Evolutionary conservation across 1,140 invertebrate genomes (phyloP), one percentile per base, ranked within the genome.

Genomic region (Lepidurus arcticus): DNA sequence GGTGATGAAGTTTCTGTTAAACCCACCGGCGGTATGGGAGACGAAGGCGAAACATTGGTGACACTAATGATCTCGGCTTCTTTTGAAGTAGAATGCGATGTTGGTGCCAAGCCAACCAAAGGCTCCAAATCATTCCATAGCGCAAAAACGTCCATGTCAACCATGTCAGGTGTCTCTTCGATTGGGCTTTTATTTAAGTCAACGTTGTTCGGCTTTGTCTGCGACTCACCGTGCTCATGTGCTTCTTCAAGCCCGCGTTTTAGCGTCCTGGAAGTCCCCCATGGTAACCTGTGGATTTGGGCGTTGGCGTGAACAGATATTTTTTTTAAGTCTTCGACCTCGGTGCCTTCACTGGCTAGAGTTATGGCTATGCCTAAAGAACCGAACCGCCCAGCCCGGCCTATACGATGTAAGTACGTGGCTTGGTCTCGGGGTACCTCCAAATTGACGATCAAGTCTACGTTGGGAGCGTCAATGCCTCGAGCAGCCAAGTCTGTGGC

Each of bases 381-480:
- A 1, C 94, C 94, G 87, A 91, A 99, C 81, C 97, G 88, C 1
- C 97, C 97, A 76, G 95, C 95, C 82, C 97, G 88, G 7, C 97
- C 97, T 83, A 98, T 96, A 84, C 97, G 88, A 86, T 99, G 98
- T 79, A 99, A 88, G 88, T 98, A 99, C 3, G 94, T 97, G 77
- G 93, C 90, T 81, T 89, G 87, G 83, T 96, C 91, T 75, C 81
- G 82, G 1, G 98, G 95, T 65, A 92, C 84, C 84, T 98, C 97
- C 82, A 98, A 88, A 86, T 98, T 98, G 10, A 99, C 90, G 1
- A 99, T 92, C 73, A 99, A 86, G 87, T 99, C 93, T 8, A 98
- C 91, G 87, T 96, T 93, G 76, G 92, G 90, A 10, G 92, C 92
- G 88, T 99, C 97, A 81, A 99, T 94, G 16, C 97, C 90, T 80